Evolutionary conservation across 2,888 invertebrate species (phyloP).

Genomic region (Tipula vernalis): DNA sequence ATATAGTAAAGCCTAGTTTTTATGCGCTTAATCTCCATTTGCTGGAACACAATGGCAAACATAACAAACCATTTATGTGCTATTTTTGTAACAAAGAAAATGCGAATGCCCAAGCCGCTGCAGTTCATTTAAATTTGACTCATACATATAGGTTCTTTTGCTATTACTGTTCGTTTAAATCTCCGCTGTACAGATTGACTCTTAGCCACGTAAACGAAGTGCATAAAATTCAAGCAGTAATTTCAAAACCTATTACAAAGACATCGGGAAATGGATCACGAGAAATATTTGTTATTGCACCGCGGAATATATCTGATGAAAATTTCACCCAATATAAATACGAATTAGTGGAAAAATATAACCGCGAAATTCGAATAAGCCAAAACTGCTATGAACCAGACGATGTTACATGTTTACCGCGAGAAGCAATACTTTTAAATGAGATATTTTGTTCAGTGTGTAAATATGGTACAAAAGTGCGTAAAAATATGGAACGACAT

Average conservation of each 20-base stretch:
- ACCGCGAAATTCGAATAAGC: conserved; percentile 14
- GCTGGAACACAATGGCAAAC: neutral
- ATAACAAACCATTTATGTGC: neutral
- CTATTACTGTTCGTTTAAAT: neutral
- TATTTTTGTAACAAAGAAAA: conserved; percentile 8
- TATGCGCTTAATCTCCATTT: neutral
- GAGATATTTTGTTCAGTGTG: conserved; percentile 52
- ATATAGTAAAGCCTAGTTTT: neutral
- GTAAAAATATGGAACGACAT: conserved; percentile 58
- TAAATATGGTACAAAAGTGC: conserved; percentile 53
- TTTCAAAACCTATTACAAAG: neutral
- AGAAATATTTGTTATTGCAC: neutral
- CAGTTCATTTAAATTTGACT: neutral
- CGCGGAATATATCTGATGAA: neutral
- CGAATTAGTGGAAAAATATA: neutral
- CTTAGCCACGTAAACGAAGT: neutral
- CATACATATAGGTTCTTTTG: neutral
- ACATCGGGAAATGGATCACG: neutral
- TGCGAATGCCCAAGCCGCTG: neutral
- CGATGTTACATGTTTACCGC: conserved; percentile 51
- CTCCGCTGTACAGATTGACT: neutral
- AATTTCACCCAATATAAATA: neutral
- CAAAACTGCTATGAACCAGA: conserved; percentile 39
- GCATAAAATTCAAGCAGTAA: neutral
- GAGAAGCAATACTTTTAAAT: conserved; percentile 48